Conservation (phyloP, 2,888 invertebrate genomes). For the Cantharis nigra region DNA sequence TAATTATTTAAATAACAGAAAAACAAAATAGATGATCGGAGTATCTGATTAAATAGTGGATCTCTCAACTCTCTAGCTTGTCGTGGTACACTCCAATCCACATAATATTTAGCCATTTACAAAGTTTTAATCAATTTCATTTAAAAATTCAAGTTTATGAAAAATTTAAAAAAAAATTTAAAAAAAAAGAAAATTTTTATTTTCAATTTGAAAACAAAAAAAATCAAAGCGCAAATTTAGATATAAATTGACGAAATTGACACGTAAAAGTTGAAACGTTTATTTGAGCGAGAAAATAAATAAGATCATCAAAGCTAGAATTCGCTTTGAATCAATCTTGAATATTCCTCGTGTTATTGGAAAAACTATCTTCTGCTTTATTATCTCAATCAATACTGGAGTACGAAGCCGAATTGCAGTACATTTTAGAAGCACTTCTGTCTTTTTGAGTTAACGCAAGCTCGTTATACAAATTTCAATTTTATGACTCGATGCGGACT, state of each 20-base stretch:
- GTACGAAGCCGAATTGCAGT: background rate
- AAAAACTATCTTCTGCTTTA: background rate
- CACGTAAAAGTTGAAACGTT: background rate
- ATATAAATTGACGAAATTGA: background rate
- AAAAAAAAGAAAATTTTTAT: no score
- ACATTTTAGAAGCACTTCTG: background rate
- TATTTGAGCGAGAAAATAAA: background rate
- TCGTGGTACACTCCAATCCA: no score
- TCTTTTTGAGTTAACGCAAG: background rate
- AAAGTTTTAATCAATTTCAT: no score
- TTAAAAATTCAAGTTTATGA: no score
- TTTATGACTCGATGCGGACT: background rate
- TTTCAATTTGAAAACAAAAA: background rate
- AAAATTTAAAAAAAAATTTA: no score
- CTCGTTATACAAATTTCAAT: background rate
- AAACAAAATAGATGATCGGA: no score
- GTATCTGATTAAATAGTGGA: no score
- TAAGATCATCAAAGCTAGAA: background rate
- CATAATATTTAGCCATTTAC: no score
- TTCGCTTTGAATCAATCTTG: background rate
- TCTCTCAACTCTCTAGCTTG: no score
- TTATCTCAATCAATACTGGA: background rate
- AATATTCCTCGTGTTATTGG: background rate
- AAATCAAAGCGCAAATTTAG: background rate
- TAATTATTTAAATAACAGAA: no score